Percentiles rank a stretch among this genome's conserved stretches.
Evolutionary conservation across 1,140 invertebrate genomes (phyloP).

Genomic region (Drosophila kurseongensis): DNA sequence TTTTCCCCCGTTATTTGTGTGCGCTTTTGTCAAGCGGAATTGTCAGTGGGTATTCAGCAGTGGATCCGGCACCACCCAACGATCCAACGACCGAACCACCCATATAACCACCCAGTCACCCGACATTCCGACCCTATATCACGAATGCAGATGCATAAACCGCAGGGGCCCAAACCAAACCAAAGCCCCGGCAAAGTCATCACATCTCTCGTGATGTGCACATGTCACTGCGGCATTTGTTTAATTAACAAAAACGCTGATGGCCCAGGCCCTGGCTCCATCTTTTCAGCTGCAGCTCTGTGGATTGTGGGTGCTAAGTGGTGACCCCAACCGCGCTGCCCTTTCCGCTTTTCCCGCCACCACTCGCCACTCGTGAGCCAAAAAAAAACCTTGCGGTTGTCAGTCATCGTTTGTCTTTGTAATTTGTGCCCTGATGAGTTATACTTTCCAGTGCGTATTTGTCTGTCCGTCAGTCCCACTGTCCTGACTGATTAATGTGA

Average conservation of each 20-base stretch:
- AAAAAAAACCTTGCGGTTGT: slow-evolving; percentile 64
- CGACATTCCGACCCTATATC: slow-evolving; percentile 13
- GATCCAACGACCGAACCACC: slow-evolving; percentile 1
- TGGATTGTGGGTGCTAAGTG: slow-evolving; percentile 76
- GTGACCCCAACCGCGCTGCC: slow-evolving; percentile 37
- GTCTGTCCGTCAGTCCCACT: slow-evolving; percentile 35
- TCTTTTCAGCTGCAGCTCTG: slow-evolving; percentile 25
- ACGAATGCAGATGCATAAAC: slow-evolving; percentile 55
- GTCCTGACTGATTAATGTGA: slow-evolving; percentile 70
- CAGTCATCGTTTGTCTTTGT: slow-evolving; percentile 80
- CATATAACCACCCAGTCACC: not conserved
- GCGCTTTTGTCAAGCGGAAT: slow-evolving; percentile 62
- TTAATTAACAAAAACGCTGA: slow-evolving; percentile 78
- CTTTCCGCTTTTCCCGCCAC: not conserved
- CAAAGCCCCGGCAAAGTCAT: slow-evolving; percentile 59
- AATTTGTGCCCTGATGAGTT: slow-evolving; percentile 81
- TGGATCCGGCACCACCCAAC: slow-evolving; percentile 1
- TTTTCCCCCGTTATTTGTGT: slow-evolving; percentile 57
- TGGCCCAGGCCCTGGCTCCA: slow-evolving; percentile 1
- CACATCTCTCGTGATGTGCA: slow-evolving; percentile 75
- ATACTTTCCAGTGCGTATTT: slow-evolving; percentile 58
- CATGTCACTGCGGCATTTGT: slow-evolving; percentile 83
- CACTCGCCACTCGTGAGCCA: slow-evolving; percentile 12
- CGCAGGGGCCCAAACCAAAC: slow-evolving; percentile 48
- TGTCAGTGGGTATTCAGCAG: slow-evolving; percentile 15